phyloP scores from a whole-genome alignment of 2,113 vertebrate species.

The Ciconia maguari region DNA sequence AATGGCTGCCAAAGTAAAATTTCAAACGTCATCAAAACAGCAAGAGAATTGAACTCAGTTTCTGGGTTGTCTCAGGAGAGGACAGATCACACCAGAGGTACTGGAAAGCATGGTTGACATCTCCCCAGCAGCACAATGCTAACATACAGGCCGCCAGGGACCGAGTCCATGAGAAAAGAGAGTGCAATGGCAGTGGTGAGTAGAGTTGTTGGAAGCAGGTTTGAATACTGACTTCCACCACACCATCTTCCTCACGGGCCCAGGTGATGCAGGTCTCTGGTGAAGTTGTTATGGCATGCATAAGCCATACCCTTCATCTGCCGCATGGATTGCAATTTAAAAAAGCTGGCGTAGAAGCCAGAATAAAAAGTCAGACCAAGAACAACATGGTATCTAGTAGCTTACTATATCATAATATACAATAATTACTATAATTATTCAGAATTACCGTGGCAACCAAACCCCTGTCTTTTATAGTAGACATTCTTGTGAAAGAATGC shows the following conservation, averaged over 20 bases:
- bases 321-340: no score
- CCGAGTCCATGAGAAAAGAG: background rate
- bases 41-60: background rate
- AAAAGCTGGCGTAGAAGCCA: background rate
- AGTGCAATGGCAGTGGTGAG: background rate
- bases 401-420: background rate
- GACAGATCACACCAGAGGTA: background rate
- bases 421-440: background rate
- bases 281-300: background rate
- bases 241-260: background rate
- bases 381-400: background rate
- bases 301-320: background rate
- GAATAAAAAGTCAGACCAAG: background rate
- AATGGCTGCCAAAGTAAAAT: background rate
- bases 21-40: background rate
- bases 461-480: background rate
- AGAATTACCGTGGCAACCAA: background rate
- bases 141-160: background rate
- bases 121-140: background rate
- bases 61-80: background rate
- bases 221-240: background rate
- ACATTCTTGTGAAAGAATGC: background rate
- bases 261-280: background rate
- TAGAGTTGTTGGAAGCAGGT: background rate
- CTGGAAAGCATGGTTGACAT: background rate